A percentile compares a stretch with the other conserved stretches of the same genome.
These are phyloP conservation scores for Brienomyrus longianalis DNA, from an alignment of 2,113 vertebrate species.

Conservation along the genomic window DNA sequence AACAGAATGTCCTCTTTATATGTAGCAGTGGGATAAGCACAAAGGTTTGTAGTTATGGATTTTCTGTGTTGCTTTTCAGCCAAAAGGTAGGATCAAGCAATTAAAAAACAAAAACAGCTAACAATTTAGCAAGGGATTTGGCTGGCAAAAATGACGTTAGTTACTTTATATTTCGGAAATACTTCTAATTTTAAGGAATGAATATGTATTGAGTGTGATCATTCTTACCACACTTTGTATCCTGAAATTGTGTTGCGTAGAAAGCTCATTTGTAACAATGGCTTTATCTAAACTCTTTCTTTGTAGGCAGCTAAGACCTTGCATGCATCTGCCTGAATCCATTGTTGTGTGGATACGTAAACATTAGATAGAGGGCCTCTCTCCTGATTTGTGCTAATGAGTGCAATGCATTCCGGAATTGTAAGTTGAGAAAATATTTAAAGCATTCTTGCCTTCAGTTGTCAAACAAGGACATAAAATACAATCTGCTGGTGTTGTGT, in stretches of 20 bases:
- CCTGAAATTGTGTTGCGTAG: constrained; percentile 11
- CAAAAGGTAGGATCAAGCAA: constrained; percentile 41
- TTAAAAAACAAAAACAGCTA: constrained; percentile 40
- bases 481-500: neutral
- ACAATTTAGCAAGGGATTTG: constrained; percentile 27
- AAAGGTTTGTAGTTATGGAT: constrained; percentile 46
- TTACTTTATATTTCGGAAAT: constrained; percentile 19
- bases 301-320: constrained; percentile 12
- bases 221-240: constrained; percentile 25
- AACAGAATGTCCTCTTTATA: constrained; percentile 51
- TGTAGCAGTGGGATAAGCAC: constrained; percentile 39
- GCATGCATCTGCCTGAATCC: neutral
- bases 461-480: neutral
- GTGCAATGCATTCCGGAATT: neutral
- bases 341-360: constrained; percentile 22
- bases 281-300: constrained; percentile 20
- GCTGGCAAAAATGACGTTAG: constrained; percentile 26
- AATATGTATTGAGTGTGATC: constrained; percentile 18
- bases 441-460: neutral
- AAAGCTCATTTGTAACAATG: constrained; percentile 19
- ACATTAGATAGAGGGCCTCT: constrained; percentile 19
- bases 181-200: constrained; percentile 29
- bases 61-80: constrained; percentile 48
- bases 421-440: neutral
- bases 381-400: neutral